Evolutionary conservation across 1,140 invertebrate species (phyloP).

Genomic region (Solenopsis invicta): DNA sequence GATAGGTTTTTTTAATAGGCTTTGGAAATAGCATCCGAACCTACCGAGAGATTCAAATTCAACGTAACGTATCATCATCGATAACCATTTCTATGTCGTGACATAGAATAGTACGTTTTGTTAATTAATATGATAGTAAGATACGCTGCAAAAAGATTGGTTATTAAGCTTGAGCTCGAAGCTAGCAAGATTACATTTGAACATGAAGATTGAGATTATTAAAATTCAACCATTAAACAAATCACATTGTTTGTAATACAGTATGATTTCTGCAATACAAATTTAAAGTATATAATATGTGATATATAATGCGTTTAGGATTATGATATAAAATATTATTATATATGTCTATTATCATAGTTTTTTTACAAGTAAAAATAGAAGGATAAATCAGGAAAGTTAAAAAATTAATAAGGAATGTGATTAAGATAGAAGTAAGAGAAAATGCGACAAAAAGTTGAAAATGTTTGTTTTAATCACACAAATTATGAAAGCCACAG

Average conservation of each 20-base stretch:
- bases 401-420: not conserved
- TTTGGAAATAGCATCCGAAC: not conserved
- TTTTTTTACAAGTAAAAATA: not conserved
- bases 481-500: slow-evolving; percentile 51
- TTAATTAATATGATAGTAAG: not conserved
- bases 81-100: slow-evolving; percentile 1
- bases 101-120: too few relatives aligned
- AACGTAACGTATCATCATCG: slow-evolving; percentile 28
- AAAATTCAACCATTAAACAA: slow-evolving; percentile 19
- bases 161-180: not conserved
- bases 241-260: slow-evolving; percentile 5
- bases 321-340: not conserved
- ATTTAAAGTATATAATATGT: not conserved
- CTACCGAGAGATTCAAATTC: slow-evolving; percentile 32
- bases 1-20: not conserved
- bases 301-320: not conserved
- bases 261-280: not conserved
- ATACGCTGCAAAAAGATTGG: not conserved
- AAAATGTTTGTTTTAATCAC: slow-evolving; percentile 50
- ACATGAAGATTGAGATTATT: not conserved
- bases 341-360: not conserved
- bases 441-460: slow-evolving; percentile 45
- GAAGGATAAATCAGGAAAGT: not conserved
- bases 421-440: not conserved
- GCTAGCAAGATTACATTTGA: not conserved